A percentile compares a stretch with the other conserved stretches of the same genome.
Conservation (phyloP, 2,888 invertebrate species). For the Didymodactylos carnosus region DNA sequence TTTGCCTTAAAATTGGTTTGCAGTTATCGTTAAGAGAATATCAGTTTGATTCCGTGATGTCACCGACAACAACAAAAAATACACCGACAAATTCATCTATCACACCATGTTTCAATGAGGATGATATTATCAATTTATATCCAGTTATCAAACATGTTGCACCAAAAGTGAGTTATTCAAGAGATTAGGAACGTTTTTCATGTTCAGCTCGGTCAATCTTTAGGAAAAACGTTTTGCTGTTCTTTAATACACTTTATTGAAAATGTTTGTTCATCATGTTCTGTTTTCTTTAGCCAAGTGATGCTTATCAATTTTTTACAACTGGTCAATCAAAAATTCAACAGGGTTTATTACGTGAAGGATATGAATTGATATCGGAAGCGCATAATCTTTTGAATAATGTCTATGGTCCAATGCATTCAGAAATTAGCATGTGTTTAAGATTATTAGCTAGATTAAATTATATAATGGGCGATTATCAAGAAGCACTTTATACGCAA, state of each 20-base stretch:
- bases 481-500: conserved; percentile 72
- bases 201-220: no score
- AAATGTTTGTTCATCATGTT: not conserved
- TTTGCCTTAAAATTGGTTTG: conserved; percentile 64
- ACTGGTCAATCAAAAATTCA: conserved; percentile 89
- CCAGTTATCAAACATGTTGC: conserved; percentile 95
- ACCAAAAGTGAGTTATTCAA: conserved; percentile 58
- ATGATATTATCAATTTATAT: conserved; percentile 85
- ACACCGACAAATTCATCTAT: conserved; percentile 17
- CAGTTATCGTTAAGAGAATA: conserved; percentile 78
- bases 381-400: conserved; percentile 80
- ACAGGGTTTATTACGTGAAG: conserved; percentile 74
- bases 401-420: conserved; percentile 96
- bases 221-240: no score
- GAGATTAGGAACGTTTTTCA: no score
- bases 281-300: conserved; percentile 43
- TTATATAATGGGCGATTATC: conserved; percentile 86
- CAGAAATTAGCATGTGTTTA: conserved; percentile 62
- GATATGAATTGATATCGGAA: conserved; percentile 84
- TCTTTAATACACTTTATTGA: no score
- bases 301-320: conserved; percentile 91
- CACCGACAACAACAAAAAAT: not conserved
- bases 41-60: conserved; percentile 62
- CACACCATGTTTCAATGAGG: conserved; percentile 70
- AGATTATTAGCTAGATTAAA: conserved; percentile 83